phyloP scores from a whole-genome alignment of 2,888 invertebrate species.

The Aleiodes alternator region DNA sequence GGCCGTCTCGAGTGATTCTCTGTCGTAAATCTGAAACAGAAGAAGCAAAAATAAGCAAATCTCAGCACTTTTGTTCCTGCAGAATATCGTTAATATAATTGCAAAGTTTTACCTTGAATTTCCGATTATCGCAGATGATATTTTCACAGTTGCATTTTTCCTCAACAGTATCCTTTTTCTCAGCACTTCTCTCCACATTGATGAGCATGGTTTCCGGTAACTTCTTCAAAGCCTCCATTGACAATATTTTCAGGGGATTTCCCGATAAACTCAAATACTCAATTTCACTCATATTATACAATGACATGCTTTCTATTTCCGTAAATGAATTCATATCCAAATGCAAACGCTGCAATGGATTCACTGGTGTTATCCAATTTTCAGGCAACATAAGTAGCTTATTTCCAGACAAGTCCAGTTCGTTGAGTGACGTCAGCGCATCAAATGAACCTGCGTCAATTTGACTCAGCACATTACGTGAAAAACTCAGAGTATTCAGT shows the following conservation, averaged over 20 bases:
- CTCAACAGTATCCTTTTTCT: too few relatives aligned
- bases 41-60: background rate
- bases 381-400: slow-evolving; percentile 9
- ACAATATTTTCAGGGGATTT: background rate
- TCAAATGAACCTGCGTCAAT: slow-evolving; percentile 3
- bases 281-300: background rate
- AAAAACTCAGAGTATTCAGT: slow-evolving; percentile 16
- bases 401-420: slow-evolving; percentile 25
- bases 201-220: background rate
- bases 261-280: slow-evolving; percentile 1
- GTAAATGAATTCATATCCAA: slow-evolving; percentile 31
- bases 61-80: background rate
- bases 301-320: slow-evolving; percentile 20
- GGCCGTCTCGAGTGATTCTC: background rate
- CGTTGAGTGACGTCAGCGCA: slow-evolving; percentile 17
- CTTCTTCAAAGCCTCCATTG: background rate
- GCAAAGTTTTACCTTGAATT: background rate
- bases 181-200: background rate
- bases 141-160: background rate
- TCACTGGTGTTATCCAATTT: slow-evolving; percentile 19
- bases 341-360: slow-evolving; percentile 1
- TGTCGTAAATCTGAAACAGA: background rate
- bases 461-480: background rate
- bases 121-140: background rate
- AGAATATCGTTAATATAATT: background rate